Base-by-base conservation (phyloP, 2,797 vertebrate genomes). In the Bucorvus abyssinicus region DNA sequence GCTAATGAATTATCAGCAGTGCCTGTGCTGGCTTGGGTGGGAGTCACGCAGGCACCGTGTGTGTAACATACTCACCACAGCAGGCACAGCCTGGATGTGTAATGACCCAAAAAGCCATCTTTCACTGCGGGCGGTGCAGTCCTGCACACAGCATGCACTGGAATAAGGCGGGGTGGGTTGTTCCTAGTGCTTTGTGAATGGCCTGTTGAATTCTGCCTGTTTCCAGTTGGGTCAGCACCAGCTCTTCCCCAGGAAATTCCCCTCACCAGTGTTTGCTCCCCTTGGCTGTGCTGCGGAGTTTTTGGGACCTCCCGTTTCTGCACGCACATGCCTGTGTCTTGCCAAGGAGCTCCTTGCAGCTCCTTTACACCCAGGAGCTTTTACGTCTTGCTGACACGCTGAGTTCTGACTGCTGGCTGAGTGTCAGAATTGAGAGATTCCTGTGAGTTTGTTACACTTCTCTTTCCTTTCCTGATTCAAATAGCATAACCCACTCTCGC, bases 241-340 rank as follows among this genome's bases (percentile, higher is more conserved):
- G 24, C 13, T 84, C 57, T 45, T 65, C 29, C 29, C 29, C 21
- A 1, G 16, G 44, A 47, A 67, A 52, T 68, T 80, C 30, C 20
- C 7, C 30, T 77, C 0, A 0, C 0, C 1, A 30, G 56, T 26
- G 9, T 64, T 63, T 82, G 50, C 44, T 74, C 10, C 34, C 19
- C 49, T 61, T 63, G 45, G 14, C 52, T 53, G 53, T 45, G 4
- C 69, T 34, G 40, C 21, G 9, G 47, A 40, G 49, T n/a, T 77
- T 17, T 60, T 44, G 45, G 34, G 34, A 49, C 19, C 56, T 84
- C 14, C 6, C 3, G 22, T 64, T 55, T 32, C 27, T 80, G 40
- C 5, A 10, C 5, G 20, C 52, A 15, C 15, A 4, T 6, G 21
- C 2, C 0, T 22, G n/a, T 14, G 11, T 36, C n/a, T 36, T 52